Conservation (phyloP, 2,888 invertebrate species). For the Acronicta psi region DNA sequence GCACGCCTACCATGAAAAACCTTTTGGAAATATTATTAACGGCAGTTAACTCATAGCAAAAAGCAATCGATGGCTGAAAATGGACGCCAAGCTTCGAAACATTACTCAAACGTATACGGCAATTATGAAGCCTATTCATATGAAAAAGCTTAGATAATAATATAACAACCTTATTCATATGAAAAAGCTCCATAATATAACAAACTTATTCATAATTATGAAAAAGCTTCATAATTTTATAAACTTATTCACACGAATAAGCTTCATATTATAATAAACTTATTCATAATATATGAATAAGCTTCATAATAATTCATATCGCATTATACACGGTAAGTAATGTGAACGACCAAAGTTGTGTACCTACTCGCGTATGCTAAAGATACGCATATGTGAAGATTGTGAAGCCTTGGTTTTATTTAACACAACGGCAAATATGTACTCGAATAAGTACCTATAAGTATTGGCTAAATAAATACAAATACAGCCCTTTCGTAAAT, state of each 20-base stretch:
- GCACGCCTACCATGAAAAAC: too few species aligned
- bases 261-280: too few species aligned
- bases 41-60: too few species aligned
- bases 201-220: too few species aligned
- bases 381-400: constrained; percentile 21
- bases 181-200: too few species aligned
- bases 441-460: constrained; percentile 6
- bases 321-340: constrained; percentile 15
- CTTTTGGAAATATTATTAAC: too few species aligned
- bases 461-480: constrained; percentile 46
- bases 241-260: too few species aligned
- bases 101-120: neutral
- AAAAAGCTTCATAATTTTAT: too few species aligned
- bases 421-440: constrained; percentile 39
- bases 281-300: too few species aligned
- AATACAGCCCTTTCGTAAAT: constrained; percentile 34
- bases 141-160: too few species aligned
- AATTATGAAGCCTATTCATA: constrained; percentile 7
- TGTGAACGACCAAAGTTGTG: constrained; percentile 34
- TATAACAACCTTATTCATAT: too few species aligned
- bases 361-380: constrained; percentile 5
- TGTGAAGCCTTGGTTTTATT: constrained; percentile 49
- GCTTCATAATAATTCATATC: too few species aligned
- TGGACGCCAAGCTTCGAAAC: neutral
- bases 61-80: neutral